Base-by-base conservation (phyloP, 2,113 vertebrate species). In the Drymodes brunneopygia region DNA sequence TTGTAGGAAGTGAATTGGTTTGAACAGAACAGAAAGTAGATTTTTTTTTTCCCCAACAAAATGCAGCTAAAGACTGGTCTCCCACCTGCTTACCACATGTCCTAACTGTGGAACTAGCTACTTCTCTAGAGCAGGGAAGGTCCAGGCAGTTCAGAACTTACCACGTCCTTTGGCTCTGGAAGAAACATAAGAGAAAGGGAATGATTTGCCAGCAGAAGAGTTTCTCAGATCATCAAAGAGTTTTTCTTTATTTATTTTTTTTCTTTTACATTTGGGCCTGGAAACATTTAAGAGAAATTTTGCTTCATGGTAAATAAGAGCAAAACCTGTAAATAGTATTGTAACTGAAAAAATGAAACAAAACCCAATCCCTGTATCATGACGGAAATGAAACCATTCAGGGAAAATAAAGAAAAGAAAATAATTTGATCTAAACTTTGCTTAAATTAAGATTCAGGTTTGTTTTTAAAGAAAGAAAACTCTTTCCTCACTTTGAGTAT, bases 391-490 rank as follows among this genome's bases (percentile, higher is more conserved):
- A 72, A 53, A 87, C 70, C 27, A n/a, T 27, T 95, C 61, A 66
- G 88, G 61, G 53, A 87, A 95, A 93, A 97, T 48, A 92, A 94
- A 92, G 79, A 91, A 94, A 97, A 77, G 88, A 95, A 97, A 97
- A 95, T 58, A 90, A 90, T 94, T 96, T 91, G 42, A 91, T 54
- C 50, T 83, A 86, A 97, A 93, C 91, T 92, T 96, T 92, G 73
- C 80, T 93, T 97, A 95, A 97, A 97, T 97, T 95, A 96, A 96
- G 95, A 95, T 90, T 85, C 85, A 90, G 58, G 86, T 97, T 98
- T 98, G 92, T 97, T 98, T 98, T 94, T 90, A 96, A 78, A 96
- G 94, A 89, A 95, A 96, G 82, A 95, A 94, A 96, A 90, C 66
- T 96, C 81, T 90, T 87, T 92, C 81, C 35, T 97, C 71, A 51